Base-by-base conservation (phyloP, 2,113 vertebrate genomes). In the Petromus typicus region DNA sequence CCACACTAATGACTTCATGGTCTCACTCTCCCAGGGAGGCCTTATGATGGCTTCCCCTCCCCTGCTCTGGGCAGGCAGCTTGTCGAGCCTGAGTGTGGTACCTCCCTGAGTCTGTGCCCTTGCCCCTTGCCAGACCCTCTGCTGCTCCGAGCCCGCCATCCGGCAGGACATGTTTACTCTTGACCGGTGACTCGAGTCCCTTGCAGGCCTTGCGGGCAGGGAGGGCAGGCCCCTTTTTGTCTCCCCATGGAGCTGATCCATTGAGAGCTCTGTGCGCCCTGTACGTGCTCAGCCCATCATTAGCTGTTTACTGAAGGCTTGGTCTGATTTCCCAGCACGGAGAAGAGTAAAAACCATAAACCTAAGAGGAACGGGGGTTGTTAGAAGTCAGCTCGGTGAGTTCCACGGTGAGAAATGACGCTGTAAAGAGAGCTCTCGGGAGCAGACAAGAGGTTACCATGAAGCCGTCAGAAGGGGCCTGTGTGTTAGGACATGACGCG, bases 391-490 rank as follows among this genome's bases (percentile, higher is more conserved):
- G 13, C 67, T 7, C 25, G 56, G n/a, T 59, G 30, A 30, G 75
- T 23, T 32, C 4, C 27, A 10, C 8, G 37, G 18, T 67, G 67
- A 75, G 32, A 48, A 78, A 32, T 78, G 69, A 59, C 34, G 23
- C 45, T 30, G 30, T 32, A 27, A 79, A 69, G 27, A 40, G 45
- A 61, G 3, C 0, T 32, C 7, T 30, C 45, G 12, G 59, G 48
- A 54, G 63, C 25, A 73, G 40, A 12, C 23, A 16, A 27, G 64
- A 69, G 16, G 22, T 73, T 13, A 7, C 16, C 10, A 4, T 56
- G 27, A 20, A 2, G 51, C 54, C 30, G 7, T 87, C 51, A 5
- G 0, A 25, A 2, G 17, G 18, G 16, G 11, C 8, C 67, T 14
- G 4, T 67, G 83, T n/a, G 0, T 78, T 10, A 1, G 12, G 54